Conservation (phyloP, 1,140 invertebrate genomes). For the Trachymyrmex cornetzi region DNA sequence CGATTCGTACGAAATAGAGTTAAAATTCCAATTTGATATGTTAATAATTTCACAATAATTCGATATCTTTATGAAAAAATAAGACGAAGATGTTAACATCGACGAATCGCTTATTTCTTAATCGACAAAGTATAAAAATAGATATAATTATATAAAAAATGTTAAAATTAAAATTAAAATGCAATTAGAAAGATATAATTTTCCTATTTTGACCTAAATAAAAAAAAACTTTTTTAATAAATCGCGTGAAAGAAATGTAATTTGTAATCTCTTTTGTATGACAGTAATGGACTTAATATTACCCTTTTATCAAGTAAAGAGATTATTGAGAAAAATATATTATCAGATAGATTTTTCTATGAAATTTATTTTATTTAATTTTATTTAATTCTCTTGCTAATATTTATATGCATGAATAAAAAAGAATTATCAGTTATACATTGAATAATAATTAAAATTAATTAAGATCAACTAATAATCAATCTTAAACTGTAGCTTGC, state of each 20-base stretch:
- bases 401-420: not conserved
- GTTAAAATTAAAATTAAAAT: constrained; percentile 12
- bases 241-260: not conserved
- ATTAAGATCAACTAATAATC: not conserved
- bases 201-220: not conserved
- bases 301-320: not conserved
- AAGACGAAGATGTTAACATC: not conserved
- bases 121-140: not conserved
- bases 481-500: constrained; percentile 12
- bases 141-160: not conserved
- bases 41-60: not conserved
- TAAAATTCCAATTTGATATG: not conserved
- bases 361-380: not conserved
- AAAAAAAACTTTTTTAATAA: not conserved
- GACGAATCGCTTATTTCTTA: not conserved
- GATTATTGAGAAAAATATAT: not conserved
- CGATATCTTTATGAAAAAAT: not conserved
- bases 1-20: not conserved
- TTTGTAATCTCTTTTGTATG: not conserved
- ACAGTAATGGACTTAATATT: not conserved
- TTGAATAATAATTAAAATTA: not conserved
- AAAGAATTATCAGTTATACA: not conserved
- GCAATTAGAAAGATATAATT: not conserved
- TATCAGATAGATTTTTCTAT: not conserved
- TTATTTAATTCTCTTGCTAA: not conserved